Evolutionary conservation across 2,113 vertebrate species (phyloP), one percentile per base, ranked within the genome.

Genomic region (Sminthopsis crassicaudata): DNA sequence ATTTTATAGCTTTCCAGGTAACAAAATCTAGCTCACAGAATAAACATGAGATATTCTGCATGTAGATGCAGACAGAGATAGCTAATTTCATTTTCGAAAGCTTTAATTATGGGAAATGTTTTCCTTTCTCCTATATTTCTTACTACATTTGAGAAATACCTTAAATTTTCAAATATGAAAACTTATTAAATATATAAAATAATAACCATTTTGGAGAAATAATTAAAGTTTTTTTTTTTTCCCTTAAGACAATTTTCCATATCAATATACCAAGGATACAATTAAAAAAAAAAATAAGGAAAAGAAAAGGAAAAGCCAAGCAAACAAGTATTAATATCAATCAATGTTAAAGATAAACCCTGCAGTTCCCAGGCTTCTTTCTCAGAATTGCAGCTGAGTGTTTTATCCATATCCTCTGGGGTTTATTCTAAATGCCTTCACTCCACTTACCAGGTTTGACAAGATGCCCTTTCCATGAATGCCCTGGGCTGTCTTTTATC

Each of bases 341-440:
- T 48, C 54, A 89, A 3, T 90, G 8, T n/a, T 84, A 84, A 42
- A 84, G 19, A n/a, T 84, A 23, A 42, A 16, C n/a, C n/a, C 67
- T 84, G 19, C 16, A 8, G n/a, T 42, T 46, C 9, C 89, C 8
- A 46, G 57, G 92, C 19, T 96, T 8, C 26, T 94, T 2, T 24
- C 30, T 91, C 90, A 36, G 51, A 76, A 53, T 92, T 90, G 95
- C 27, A 52, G 30, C 90, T 55, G 5, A 76, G 25, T 89, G n/a
- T 94, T 96, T 96, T 91, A 94, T 97, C 53, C 91, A 51, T 67
- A 91, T 95, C 14, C 96, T 96, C 94, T 90, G 60, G 97, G 95
- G 53, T 95, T 92, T 96, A 96, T 96, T 97, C 96, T 95, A n/a
- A 76, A 54, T 48, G 6, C 89, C n/a, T 84, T 95, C 8, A 0